Base-by-base conservation (phyloP, 2,113 vertebrate genomes). In the Lasiurus cinereus region DNA sequence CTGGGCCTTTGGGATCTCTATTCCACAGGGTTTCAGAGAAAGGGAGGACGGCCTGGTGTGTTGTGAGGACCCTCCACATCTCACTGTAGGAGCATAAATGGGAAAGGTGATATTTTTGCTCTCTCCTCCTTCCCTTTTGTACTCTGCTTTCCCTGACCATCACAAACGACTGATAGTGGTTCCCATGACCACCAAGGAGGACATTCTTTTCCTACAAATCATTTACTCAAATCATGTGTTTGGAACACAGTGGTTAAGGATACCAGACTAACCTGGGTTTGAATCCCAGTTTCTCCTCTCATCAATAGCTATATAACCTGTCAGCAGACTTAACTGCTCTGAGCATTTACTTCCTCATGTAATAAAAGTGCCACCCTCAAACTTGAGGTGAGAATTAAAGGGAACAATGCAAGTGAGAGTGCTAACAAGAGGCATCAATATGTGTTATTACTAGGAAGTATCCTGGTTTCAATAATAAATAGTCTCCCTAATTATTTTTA, bases 61-160 rank as follows among this genome's bases (percentile, higher is more conserved):
- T 19, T 3, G 14, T 48, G 46, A 64, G 62, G 52, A n/a, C 67
- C 64, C 24, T 21, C 29, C 4, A 10, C 1, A 0, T 22, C 10
- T 31, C n/a, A 1, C 29, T 10, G 31, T 8, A 4, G 8, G 33
- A 31, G 33, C 5, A 6, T 11, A 22, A 1, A 22, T 7, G 1
- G 46, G 12, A 83, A 43, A 10, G 2, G 10, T 8, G n/a, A 5
- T 12, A 0, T 36, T 59, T 27, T n/a, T n/a, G 50, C 54, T 14
- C 0, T 46, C 12, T 27, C 5, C 39, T 2, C 8, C 43, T 59
- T 52, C 31, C 36, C 69, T 46, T n/a, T 4, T 33, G 21, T 29
- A 13, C 70, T 50, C 19, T 7, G 14, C 22, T 50, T 8, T 31
- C 19, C 24, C 48, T n/a, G 22, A 24, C 7, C 6, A 0, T 36